Base-by-base conservation (phyloP, 2,797 vertebrate species). In the Vireo griseus region DNA sequence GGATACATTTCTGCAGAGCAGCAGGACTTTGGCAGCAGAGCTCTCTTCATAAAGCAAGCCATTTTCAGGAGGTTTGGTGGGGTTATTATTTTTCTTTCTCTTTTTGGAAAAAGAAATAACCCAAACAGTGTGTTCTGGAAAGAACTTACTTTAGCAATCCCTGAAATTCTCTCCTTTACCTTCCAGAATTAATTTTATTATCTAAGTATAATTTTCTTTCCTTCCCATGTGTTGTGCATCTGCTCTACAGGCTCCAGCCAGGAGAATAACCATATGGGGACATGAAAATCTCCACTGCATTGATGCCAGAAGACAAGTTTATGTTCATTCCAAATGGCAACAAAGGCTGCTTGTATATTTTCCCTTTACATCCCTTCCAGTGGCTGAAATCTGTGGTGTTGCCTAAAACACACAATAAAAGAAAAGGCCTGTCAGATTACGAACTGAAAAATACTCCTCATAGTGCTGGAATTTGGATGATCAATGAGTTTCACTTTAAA, bases 171-270 rank as follows among this genome's bases (percentile, higher is more conserved):
- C 62, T 82, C 51, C 51, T 90, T 92, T 88, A 90, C 57, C 88
- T 95, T 93, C 51, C 67, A 91, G 57, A 33, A 87, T 94, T 91
- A 85, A 85, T 86, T 83, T 92, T 90, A 68, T 86, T 83, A 77
- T 74, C 50, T 51, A 90, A 73, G 84, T 87, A 57, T 79, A 68
- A 80, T 93, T 81, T 95, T 90, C 71, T 86, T 92, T 91, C 80
- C 28, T 91, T 95, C 80, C 92, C 95, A 96, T 95, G 95, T 95
- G 96, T 86, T 96, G 67, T 85, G 26, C 96, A 97, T 97, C 96
- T 97, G 95, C 66, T 94, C 55, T 58, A 31, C 61, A 86, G 62
- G 55, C 85, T 88, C 35, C 71, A 92, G 89, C 91, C 94, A 96
- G 94, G 88, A 97, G 71, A 92, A 91, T 81, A 96, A 92, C 91